These are phyloP conservation scores for Ibidorhyncha struthersii DNA, from an alignment of 2,113 vertebrate species.

Conservation along the genomic window DNA sequence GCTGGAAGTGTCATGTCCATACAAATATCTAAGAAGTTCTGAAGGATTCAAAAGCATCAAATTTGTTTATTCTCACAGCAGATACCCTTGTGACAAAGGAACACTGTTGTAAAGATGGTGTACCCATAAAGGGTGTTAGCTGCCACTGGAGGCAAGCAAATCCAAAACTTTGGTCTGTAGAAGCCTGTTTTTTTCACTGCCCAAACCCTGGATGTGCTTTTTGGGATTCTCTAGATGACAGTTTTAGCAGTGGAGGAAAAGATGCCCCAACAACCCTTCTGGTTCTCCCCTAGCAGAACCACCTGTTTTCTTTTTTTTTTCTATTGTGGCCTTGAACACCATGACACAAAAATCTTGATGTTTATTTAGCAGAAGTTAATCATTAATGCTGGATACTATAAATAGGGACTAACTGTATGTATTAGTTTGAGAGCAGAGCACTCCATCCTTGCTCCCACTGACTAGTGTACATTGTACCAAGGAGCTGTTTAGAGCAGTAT, in stretches of 20 bases:
- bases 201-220: neutral
- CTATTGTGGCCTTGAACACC: neutral
- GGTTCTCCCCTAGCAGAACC: neutral
- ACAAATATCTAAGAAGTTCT: neutral
- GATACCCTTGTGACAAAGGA: neutral
- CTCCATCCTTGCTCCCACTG: neutral
- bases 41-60: neutral
- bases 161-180: neutral
- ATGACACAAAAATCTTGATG: neutral
- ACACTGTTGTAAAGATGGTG: neutral
- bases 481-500: neutral
- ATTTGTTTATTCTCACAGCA: neutral
- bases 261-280: neutral
- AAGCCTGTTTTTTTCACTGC: neutral
- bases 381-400: neutral
- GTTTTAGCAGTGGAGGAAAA: neutral
- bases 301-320: neutral
- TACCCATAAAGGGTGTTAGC: neutral
- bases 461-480: neutral
- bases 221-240: neutral
- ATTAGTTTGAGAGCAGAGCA: neutral
- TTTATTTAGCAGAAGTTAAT: constrained; percentile 15
- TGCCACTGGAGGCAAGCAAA: neutral
- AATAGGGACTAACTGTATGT: neutral
- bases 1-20: neutral